Base-by-base conservation (phyloP, 2,888 invertebrate species). In the Euproctis similis region DNA sequence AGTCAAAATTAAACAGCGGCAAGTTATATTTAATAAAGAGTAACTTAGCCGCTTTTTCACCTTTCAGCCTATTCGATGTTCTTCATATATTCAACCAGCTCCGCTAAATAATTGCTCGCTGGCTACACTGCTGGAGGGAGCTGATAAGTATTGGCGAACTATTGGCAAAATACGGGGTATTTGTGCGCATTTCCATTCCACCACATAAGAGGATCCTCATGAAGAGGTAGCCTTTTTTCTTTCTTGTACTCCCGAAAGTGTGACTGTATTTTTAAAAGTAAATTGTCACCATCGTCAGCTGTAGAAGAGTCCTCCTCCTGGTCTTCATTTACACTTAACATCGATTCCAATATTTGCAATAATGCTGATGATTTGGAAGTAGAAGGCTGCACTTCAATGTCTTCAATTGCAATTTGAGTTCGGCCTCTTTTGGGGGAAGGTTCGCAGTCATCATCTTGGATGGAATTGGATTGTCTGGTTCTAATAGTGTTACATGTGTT, bases 1-100 rank as follows among this genome's bases (percentile, higher is more conserved):
- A 10, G 11, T 21, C 18, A 18, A 18, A 18, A 18, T 18, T 18
- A 18, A 18, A 18, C 18, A 42, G 39, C 22, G 31, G 31, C 26
- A 12, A 22, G 36, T 47, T 42, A 29, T 42, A 49, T 24, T 46
- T 44, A 7, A 50, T 18, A 24, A 20, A 46, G 34, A 46, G 37
- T 34, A 45, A 38, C 31, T 43, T 43, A 26, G 40, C 23, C 31
- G 39, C 39, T 39, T 20, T 20, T 8, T 20, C 20, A 8, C 20
- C 20, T 4, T 36, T 36, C 6, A 46, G 34, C 6, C 39, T 10
- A 12, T 41, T 12, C 32, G 24, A 20, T 34, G 21, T 22, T 30
- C 29, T 17, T 37, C 32, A 23, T 37, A 33, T n/a, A 41, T 34
- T 30, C 39, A 34, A 4, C 34, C 32, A 9, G 34, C 36, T 31